Base-by-base conservation (phyloP, 2,888 invertebrate species). In the Macrosiphum euphorbiae region DNA sequence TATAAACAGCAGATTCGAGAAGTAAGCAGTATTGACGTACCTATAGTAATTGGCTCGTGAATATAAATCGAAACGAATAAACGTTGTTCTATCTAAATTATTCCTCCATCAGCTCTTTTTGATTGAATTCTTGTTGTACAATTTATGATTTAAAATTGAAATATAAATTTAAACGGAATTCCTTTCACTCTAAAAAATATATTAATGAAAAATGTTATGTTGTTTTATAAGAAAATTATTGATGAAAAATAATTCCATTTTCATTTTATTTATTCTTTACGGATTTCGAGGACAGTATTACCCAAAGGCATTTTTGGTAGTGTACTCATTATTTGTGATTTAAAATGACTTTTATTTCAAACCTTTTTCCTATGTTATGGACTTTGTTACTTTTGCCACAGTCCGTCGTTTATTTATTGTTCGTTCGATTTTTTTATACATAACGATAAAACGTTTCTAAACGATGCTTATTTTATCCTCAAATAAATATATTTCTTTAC, bases 51-150 rank as follows among this genome's bases (percentile, higher is more conserved):
- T 91, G 90, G 85, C 55, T 91, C 55, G 28, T 55, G 85, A 91
- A 91, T 91, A 85, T 91, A 91, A 91, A 91, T 91, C 55, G 55
- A 91, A 91, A 85, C 24, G 84, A 84, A 91, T 91, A 41, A 91
- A 84, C 55, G 84, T 90, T 90, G 35, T 55, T 84, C 24, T 52
- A 26, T 84, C 55, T 55, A 91, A 84, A 90, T 90, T 78, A 84
- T 41, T 41, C 26, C 78, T 41, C 84, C 44, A 28, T 55, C 47
- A 35, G 78, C n/a, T 52, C 24, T 52, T 86, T 44, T 44, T n/a
- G 35, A 91, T 91, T 85, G 91, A 20, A 86, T 86, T 47, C n/a
- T 86, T 85, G 91, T 86, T 91, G 85, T 35, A 78, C 24, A 78
- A 78, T 91, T 58, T 61, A 86, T 47, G 78, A 88, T 92, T 88